Conservation (phyloP, 2,888 invertebrate genomes). For the Pardosa pseudoannulata region DNA sequence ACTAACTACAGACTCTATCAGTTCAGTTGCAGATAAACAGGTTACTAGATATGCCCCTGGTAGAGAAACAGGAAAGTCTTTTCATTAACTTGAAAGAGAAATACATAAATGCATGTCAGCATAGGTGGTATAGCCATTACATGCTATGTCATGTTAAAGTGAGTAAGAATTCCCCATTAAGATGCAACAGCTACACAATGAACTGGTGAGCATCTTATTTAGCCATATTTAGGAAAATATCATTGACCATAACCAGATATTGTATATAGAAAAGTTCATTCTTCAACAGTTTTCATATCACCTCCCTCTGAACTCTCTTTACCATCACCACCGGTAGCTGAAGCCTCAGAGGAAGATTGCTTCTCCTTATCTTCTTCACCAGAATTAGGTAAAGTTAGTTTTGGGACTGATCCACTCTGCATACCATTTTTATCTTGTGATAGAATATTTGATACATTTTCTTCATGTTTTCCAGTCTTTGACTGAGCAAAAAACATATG, state of each 20-base stretch:
- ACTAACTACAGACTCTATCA: slow-evolving; percentile 70
- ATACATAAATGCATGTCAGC: slow-evolving; percentile 60
- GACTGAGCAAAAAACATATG: slow-evolving; percentile 74
- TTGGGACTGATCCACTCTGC: slow-evolving; percentile 30
- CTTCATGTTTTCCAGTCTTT: slow-evolving; percentile 56
- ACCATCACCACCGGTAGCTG: slow-evolving; percentile 15
- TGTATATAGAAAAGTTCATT: slow-evolving; percentile 35
- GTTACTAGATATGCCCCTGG: slow-evolving; percentile 67
- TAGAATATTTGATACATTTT: slow-evolving; percentile 42
- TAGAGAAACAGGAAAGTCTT: slow-evolving; percentile 61
- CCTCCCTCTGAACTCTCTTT: slow-evolving; percentile 44
- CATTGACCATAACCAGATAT: slow-evolving; percentile 24
- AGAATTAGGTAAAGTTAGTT: slow-evolving; percentile 28
- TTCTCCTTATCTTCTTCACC: slow-evolving; percentile 45
- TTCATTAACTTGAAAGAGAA: slow-evolving; percentile 53
- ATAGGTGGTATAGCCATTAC: slow-evolving; percentile 40
- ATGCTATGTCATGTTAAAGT: slow-evolving; percentile 58
- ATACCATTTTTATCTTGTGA: slow-evolving; percentile 56
- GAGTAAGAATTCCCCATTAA: slow-evolving; percentile 39
- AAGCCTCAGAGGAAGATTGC: slow-evolving; percentile 16
- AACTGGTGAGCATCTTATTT: slow-evolving; percentile 44
- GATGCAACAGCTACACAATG: slow-evolving; percentile 52
- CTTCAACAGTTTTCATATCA: slow-evolving; percentile 50
- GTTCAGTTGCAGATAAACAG: slow-evolving; percentile 59
- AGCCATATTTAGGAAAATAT: not conserved